Conservation (phyloP, 2,797 vertebrate genomes). For the Danio choprae region DNA sequence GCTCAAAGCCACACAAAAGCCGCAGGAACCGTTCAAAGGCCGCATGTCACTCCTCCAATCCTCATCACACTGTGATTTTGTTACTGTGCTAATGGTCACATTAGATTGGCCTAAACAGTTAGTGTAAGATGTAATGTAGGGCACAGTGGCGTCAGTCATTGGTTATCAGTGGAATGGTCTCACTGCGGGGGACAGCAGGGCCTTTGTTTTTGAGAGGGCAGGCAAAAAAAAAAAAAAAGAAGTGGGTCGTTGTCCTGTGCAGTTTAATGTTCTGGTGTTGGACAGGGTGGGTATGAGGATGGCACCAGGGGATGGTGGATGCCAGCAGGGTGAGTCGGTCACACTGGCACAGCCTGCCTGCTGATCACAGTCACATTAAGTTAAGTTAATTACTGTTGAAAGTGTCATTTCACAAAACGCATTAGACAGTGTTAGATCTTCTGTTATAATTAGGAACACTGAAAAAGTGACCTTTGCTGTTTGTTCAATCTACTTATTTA, state of each 20-base stretch:
- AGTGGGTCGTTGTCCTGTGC: conserved; percentile 70
- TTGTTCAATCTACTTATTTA: too few species aligned
- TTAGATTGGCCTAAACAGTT: conserved; percentile 59
- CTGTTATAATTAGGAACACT: too few species aligned
- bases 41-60: conserved; percentile 38
- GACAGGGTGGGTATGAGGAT: conserved; percentile 50
- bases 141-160: conserved; percentile 65
- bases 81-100: conserved; percentile 48
- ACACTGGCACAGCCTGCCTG: conserved; percentile 79
- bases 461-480: too few species aligned
- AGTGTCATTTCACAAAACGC: background rate
- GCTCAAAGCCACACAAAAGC: conserved; percentile 4
- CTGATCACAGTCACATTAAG: conserved; percentile 10
- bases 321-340: conserved; percentile 68
- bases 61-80: conserved; percentile 58
- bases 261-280: conserved; percentile 55
- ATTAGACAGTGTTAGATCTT: too few species aligned
- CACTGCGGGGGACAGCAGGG: conserved; percentile 69
- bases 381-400: background rate
- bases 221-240: conserved; percentile 58
- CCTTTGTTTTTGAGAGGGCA: conserved; percentile 72
- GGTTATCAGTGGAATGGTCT: conserved; percentile 65
- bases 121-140: conserved; percentile 58
- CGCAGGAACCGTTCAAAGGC: background rate
- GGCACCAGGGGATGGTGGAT: conserved; percentile 67